phyloP scores from a whole-genome alignment of 2,888 invertebrate genomes.

The Lycia hirtaria region DNA sequence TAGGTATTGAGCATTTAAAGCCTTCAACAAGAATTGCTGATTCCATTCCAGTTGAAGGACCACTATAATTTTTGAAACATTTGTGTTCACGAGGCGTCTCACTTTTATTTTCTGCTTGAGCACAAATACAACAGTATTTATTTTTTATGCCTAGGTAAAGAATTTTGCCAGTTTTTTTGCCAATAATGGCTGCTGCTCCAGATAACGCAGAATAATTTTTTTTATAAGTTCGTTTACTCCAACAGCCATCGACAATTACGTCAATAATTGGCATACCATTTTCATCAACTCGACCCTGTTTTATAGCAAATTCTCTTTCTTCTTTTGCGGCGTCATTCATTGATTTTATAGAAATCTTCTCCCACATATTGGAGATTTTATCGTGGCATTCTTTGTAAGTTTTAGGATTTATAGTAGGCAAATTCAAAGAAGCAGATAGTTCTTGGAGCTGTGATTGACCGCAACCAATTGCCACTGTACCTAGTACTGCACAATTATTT shows the following conservation, averaged over 20 bases:
- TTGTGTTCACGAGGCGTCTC: neutral
- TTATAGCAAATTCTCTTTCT: neutral
- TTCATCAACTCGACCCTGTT: neutral
- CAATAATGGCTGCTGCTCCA: constrained; percentile 39
- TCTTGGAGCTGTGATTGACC: constrained; percentile 36
- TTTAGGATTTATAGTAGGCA: too few relatives aligned
- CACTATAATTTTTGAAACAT: constrained; percentile 1
- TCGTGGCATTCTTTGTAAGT: too few relatives aligned
- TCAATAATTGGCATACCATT: neutral
- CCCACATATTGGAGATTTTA: neutral
- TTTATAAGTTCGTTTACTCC: constrained; percentile 36
- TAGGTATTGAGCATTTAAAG: neutral
- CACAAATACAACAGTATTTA: constrained; percentile 28
- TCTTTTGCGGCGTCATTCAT: neutral
- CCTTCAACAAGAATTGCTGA: neutral
- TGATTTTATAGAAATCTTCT: neutral
- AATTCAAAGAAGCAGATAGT: too few relatives aligned
- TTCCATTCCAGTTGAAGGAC: neutral
- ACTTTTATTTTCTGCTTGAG: neutral
- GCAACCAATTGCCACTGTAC: constrained; percentile 7
- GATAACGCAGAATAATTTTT: constrained; percentile 40
- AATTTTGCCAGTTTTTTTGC: constrained; percentile 33
- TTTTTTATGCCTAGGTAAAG: too few relatives aligned
- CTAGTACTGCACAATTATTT: neutral
- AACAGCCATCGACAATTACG: constrained; percentile 4